A percentile compares a stretch with the other conserved stretches of the same genome.
These are phyloP conservation scores for Polydrusus pterygomalis DNA, from an alignment of 2,888 invertebrate genomes.

Conservation along the genomic window DNA sequence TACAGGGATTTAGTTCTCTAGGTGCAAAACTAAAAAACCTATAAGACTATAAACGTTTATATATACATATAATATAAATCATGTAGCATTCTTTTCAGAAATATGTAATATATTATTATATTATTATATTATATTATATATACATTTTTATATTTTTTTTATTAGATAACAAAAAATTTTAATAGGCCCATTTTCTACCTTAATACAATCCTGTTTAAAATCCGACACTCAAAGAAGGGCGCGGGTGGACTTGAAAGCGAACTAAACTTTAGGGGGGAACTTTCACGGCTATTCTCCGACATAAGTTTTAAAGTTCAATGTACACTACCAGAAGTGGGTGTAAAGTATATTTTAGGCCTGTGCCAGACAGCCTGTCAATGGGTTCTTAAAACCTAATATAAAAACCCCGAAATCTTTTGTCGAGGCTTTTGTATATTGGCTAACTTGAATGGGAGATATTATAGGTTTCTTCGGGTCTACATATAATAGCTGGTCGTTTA, in stretches of 20 bases:
- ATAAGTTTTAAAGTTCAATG: slow-evolving; percentile 49
- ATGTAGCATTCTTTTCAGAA: no score
- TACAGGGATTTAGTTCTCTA: no score
- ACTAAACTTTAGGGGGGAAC: slow-evolving; percentile 39
- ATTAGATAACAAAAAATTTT: not conserved
- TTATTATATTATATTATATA: no score
- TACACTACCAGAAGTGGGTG: slow-evolving; percentile 43
- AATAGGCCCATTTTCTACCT: not conserved
- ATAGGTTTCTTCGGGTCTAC: not conserved
- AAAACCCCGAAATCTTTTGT: slow-evolving; percentile 35
- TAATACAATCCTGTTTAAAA: slow-evolving; percentile 28
- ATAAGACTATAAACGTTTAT: no score
- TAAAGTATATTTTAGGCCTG: slow-evolving; percentile 45
- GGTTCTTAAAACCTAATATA: slow-evolving; percentile 44
- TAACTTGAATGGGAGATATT: slow-evolving; percentile 30
- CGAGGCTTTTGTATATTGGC: slow-evolving; percentile 38
- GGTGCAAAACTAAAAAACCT: no score
- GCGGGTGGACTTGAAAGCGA: slow-evolving; percentile 37
- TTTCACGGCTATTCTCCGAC: slow-evolving; percentile 39
- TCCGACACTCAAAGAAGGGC: slow-evolving; percentile 33
- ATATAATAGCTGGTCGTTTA: not conserved
- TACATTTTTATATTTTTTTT: no score
- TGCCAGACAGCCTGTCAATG: slow-evolving; percentile 48
- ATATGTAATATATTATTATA: no score
- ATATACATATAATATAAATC: no score